Evolutionary conservation across 2,888 invertebrate genomes (phyloP).

Genomic region (Ophonus ardosiacus): DNA sequence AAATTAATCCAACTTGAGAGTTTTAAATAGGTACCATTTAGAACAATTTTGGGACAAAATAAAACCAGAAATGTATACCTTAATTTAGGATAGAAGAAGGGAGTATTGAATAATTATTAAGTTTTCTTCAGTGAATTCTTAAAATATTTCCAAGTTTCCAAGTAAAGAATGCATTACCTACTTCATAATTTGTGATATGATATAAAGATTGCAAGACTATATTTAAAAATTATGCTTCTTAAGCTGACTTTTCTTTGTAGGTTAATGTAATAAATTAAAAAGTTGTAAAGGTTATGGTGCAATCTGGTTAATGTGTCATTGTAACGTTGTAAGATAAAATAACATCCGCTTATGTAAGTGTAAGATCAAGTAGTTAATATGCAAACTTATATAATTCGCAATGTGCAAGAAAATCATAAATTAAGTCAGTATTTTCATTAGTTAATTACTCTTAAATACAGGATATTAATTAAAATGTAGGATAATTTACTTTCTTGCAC

Average conservation of each 20-base stretch:
- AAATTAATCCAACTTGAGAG: no score
- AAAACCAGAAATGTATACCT: no score
- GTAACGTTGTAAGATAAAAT: background rate
- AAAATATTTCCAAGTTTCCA: no score
- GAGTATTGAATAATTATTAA: no score
- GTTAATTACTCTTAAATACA: background rate
- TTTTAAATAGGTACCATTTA: no score
- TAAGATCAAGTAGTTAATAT: background rate
- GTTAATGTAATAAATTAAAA: background rate
- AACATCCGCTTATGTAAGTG: background rate
- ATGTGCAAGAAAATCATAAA: background rate
- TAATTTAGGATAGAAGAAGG: no score
- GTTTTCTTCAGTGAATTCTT: no score
- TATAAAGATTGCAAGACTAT: no score
- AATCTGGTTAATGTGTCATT: slow-evolving; percentile 28
- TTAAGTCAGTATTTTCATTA: background rate
- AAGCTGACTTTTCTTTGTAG: background rate
- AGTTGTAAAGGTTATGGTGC: slow-evolving; percentile 6
- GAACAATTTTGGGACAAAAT: no score
- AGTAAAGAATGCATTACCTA: no score
- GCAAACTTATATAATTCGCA: background rate
- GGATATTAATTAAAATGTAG: background rate
- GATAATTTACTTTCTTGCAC: background rate
- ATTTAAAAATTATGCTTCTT: no score
- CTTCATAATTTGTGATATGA: no score